phyloP scores from a whole-genome alignment of 2,113 vertebrate species.

The Eonycteris spelaea region DNA sequence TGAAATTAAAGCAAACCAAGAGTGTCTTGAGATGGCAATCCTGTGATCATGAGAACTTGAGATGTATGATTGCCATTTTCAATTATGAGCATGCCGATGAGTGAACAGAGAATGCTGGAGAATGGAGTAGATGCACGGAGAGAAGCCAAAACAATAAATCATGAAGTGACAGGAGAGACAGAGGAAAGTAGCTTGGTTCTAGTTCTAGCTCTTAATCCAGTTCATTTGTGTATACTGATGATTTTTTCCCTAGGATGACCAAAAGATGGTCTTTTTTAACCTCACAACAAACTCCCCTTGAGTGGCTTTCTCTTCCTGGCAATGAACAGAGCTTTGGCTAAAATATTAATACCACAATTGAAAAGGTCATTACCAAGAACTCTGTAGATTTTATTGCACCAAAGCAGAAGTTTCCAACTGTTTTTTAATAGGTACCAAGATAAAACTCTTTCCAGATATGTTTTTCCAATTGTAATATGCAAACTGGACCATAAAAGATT shows the following conservation, averaged over 20 bases:
- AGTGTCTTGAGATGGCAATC: neutral
- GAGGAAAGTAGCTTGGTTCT: neutral
- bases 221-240: neutral
- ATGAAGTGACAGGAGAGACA: neutral
- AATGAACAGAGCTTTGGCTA: slow-evolving; percentile 23
- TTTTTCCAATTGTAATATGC: neutral
- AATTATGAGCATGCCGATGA: neutral
- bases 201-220: neutral
- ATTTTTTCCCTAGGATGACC: neutral
- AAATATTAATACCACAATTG: slow-evolving; percentile 16
- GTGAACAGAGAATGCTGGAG: neutral
- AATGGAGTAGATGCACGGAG: neutral
- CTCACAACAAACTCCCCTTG: neutral
- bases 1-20: neutral
- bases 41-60: neutral
- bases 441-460: slow-evolving; percentile 23
- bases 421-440: slow-evolving; percentile 16
- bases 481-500: neutral
- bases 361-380: slow-evolving; percentile 29
- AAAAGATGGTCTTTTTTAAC: slow-evolving; percentile 44
- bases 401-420: slow-evolving; percentile 20
- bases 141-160: neutral
- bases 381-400: neutral
- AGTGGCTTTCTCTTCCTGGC: slow-evolving; percentile 31
- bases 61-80: neutral